Conservation (phyloP, 2,888 invertebrate species). For the Tenthredo livida region DNA sequence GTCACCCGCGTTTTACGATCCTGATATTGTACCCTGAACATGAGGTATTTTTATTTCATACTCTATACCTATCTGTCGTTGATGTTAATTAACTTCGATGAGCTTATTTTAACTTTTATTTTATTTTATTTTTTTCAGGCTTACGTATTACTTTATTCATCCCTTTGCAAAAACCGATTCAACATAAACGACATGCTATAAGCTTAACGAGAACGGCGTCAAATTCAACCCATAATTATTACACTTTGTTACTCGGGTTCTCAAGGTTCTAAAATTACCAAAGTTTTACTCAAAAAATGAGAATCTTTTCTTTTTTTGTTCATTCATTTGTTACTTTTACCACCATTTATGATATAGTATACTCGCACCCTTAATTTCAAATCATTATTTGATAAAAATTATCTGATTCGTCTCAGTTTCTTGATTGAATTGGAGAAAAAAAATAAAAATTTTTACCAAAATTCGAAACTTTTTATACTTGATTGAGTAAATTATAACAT, state of each 20-base stretch:
- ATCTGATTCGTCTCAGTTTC: too few species aligned
- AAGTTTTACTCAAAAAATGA: not conserved
- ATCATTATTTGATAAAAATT: too few species aligned
- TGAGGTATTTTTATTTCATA: not conserved
- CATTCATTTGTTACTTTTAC: too few species aligned
- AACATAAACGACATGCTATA: not conserved
- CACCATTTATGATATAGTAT: not conserved
- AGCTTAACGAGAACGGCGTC: not conserved
- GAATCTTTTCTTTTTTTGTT: not conserved
- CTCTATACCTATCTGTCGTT: not conserved
- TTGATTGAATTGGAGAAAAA: not conserved
- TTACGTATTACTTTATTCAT: not conserved
- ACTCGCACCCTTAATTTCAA: not conserved
- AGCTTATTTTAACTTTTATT: not conserved
- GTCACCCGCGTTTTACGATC: slow-evolving; percentile 15
- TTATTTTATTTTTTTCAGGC: not conserved
- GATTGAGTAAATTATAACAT: too few species aligned
- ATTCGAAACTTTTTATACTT: too few species aligned
- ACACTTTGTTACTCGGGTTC: not conserved
- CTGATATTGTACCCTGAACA: not conserved
- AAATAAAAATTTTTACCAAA: too few species aligned
- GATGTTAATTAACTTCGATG: not conserved
- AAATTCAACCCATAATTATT: not conserved
- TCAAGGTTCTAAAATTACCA: slow-evolving; percentile 1
- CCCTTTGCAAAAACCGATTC: not conserved